Conservation (phyloP, 1,140 invertebrate genomes). For the Drosophila triauraria region DNA sequence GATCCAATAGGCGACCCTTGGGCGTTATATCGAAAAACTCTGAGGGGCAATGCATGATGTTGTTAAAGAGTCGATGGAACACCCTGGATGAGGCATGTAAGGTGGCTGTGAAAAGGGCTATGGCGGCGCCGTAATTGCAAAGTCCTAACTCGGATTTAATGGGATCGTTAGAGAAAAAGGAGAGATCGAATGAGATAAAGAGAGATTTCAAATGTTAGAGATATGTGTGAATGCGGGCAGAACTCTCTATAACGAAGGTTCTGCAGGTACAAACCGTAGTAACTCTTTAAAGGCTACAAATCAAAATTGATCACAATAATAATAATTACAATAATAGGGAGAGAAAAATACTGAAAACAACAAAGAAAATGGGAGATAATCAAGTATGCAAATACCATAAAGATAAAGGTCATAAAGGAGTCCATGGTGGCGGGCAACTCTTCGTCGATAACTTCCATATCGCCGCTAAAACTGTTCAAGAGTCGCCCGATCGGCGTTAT, state of each 20-base stretch:
- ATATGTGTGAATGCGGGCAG: conserved; percentile 25
- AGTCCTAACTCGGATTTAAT: conserved; percentile 50
- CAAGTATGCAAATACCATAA: conserved; percentile 87
- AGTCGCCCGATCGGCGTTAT: conserved; percentile 93
- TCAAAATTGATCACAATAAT: conserved; percentile 38
- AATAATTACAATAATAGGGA: conserved; percentile 48
- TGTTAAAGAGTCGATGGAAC: conserved; percentile 86
- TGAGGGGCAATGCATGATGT: conserved; percentile 89
- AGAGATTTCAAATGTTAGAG: conserved; percentile 31
- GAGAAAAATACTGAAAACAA: conserved; percentile 85
- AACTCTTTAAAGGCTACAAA: conserved; percentile 65
- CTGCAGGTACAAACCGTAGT: conserved; percentile 70
- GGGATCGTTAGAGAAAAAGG: conserved; percentile 1
- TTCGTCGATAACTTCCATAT: conserved; percentile 92
- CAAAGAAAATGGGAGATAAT: conserved; percentile 82
- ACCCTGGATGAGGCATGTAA: conserved; percentile 86
- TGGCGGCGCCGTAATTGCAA: conserved; percentile 85
- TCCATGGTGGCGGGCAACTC: conserved; percentile 90
- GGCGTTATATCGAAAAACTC: conserved; percentile 93
- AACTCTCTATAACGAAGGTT: conserved; percentile 18
- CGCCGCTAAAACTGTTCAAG: conserved; percentile 94
- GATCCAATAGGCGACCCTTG: conserved; percentile 90
- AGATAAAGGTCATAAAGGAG: conserved; percentile 90
- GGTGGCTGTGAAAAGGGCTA: conserved; percentile 87
- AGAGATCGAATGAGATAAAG: conserved; percentile 33